A percentile compares a stretch with the other conserved stretches of the same genome.
These are phyloP conservation scores for Phthorimaea operculella DNA, from an alignment of 1,140 invertebrate genomes.

Conservation along the genomic window DNA sequence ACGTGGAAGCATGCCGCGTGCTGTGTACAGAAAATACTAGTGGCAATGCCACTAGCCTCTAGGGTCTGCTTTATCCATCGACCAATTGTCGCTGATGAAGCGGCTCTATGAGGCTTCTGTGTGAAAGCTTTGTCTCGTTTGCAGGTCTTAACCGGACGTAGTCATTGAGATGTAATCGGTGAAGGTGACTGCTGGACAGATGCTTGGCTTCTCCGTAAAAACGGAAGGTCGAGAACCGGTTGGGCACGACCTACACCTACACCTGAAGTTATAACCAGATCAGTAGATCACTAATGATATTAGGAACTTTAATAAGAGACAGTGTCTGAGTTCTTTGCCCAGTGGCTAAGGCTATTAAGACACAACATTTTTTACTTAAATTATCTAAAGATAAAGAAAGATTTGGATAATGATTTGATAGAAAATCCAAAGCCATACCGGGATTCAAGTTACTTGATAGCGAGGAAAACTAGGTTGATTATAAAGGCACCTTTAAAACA, in stretches of 20 bases:
- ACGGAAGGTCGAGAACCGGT: neutral
- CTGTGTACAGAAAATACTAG: too few relatives aligned
- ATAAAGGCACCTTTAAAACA: constrained; percentile 18
- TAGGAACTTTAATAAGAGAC: neutral
- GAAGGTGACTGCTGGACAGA: neutral
- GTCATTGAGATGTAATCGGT: neutral
- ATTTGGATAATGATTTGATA: constrained; percentile 1
- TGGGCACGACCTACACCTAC: too few relatives aligned
- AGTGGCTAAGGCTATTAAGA: neutral
- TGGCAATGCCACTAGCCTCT: too few relatives aligned
- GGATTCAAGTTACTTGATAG: constrained; percentile 13
- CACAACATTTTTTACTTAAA: neutral
- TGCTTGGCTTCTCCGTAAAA: neutral
- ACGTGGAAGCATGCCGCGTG: too few relatives aligned
- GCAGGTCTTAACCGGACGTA: too few relatives aligned
- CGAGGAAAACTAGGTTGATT: constrained; percentile 8
- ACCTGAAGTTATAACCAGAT: constrained; percentile 1
- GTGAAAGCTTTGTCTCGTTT: too few relatives aligned
- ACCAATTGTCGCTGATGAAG: too few relatives aligned
- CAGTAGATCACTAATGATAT: constrained; percentile 2
- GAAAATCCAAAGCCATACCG: constrained; percentile 10
- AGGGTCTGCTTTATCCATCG: too few relatives aligned
- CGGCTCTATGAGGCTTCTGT: too few relatives aligned
- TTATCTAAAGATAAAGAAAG: neutral
- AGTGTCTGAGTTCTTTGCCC: constrained; percentile 2